phyloP scores from a whole-genome alignment of 2,113 vertebrate species.

The Heterochromis multidens region DNA sequence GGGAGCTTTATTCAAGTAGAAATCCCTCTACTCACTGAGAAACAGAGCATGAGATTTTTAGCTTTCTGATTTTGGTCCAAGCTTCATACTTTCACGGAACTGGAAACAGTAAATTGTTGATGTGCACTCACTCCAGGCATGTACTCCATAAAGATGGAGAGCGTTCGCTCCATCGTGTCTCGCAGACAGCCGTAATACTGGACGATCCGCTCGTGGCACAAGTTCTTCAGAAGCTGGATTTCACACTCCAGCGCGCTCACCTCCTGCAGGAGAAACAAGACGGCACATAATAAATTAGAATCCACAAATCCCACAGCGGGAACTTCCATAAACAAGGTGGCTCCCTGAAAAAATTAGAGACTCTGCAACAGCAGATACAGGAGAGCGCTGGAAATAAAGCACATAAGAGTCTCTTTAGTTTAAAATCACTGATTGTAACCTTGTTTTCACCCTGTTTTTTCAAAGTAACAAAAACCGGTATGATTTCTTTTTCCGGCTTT shows the following conservation, averaged over 20 bases:
- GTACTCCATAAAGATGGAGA: conserved; percentile 99
- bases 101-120: neutral
- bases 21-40: neutral
- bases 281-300: neutral
- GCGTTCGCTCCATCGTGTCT: conserved; percentile 89
- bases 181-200: conserved; percentile 98
- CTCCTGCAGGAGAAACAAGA: conserved; percentile 76
- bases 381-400: neutral
- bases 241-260: conserved; percentile 97
- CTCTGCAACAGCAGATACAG: neutral
- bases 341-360: neutral
- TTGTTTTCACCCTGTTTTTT: neutral
- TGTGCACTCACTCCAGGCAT: conserved; percentile 90
- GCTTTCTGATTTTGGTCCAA: no score
- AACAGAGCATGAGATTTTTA: neutral
- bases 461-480: neutral
- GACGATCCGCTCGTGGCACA: conserved; percentile 94
- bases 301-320: neutral
- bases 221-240: conserved; percentile 97
- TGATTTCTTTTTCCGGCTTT: neutral
- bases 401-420: neutral
- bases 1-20: neutral
- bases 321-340: no score
- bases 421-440: neutral
- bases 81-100: no score